Base-by-base conservation (phyloP, 1,140 invertebrate genomes). In the Tetramorium parvispinum region DNA sequence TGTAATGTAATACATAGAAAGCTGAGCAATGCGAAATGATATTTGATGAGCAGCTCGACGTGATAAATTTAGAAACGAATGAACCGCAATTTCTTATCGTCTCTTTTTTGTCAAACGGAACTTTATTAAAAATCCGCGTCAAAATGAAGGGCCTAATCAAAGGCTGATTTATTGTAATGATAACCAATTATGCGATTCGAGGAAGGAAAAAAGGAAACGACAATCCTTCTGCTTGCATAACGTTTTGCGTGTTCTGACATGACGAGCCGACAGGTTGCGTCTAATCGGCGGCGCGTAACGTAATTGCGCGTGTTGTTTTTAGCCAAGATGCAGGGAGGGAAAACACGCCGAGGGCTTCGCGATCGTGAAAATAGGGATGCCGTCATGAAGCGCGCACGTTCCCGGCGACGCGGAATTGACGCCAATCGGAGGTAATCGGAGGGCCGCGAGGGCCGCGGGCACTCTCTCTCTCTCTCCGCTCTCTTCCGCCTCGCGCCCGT, bases 301-400 rank as follows among this genome's bases (percentile, higher is more conserved):
- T 53, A 43, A 27, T 40, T 16, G 16, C 27, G 6, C 13, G 18
- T 16, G 37, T 71, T 32, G 66, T 73, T 82, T 82, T 82, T 59
- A 70, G n/a, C n/a, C 37, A 21, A 3, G n/a, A 8, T n/a, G 32
- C 24, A 3, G 8, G 55, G 40, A 8, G 4, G 43, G 43, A 24
- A 49, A 59, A 65, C 32, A 32, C 18, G 11, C 3, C 75, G n/a
- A 16, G 53, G n/a, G 43, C 66, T 81, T 83, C 24, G 49, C 43
- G 40, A 75, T 73, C 68, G 53, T 68, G 53, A 75, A 83, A 83
- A 83, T 83, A 83, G 68, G 24, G 57, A 73, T 83, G 79, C 40
- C n/a, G 40, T 83, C 79, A 83, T 18, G 21, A 8, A 24, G 43
- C 10, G 40, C 32, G 18, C 13, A 7, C 13, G 18, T 65, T 18